phyloP scores from a whole-genome alignment of 1,140 invertebrate genomes.

The Cherax destructor region DNA sequence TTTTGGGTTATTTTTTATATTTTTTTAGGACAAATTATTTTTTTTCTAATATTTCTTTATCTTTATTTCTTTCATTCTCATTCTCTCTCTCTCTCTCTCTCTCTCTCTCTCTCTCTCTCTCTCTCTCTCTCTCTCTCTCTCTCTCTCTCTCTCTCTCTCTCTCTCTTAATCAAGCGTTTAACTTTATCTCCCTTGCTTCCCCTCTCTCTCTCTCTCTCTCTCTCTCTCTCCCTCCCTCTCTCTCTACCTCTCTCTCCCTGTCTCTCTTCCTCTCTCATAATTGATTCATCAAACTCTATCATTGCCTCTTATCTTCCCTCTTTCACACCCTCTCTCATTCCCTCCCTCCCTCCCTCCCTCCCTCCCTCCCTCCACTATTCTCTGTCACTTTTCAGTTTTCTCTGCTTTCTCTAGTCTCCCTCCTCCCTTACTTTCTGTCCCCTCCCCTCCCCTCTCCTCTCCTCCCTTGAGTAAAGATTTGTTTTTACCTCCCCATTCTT shows the following conservation, averaged over 20 bases:
- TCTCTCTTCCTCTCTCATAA: not conserved
- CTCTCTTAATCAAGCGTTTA: not conserved
- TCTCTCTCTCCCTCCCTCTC: constrained; percentile 9
- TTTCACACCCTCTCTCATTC: not conserved
- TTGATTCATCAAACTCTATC: not conserved
- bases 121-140: constrained; percentile 36
- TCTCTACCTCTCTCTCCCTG: not conserved
- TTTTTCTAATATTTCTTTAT: constrained; percentile 1
- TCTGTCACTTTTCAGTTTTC: not conserved
- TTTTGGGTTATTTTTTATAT: no score
- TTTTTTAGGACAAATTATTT: no score
- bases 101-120: not conserved
- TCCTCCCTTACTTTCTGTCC: not conserved
- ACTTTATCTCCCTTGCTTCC: constrained; percentile 8
- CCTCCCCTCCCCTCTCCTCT: no score
- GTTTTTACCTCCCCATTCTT: no score
- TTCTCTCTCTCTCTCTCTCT: not conserved
- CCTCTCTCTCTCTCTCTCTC: constrained; percentile 10
- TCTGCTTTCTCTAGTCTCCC: not conserved
- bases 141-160: constrained; percentile 22
- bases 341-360: not conserved
- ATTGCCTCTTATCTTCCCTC: not conserved
- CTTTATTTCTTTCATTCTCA: constrained; percentile 31
- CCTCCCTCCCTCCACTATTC: not conserved
- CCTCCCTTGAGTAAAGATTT: no score